Evolutionary conservation across 2,797 vertebrate species (phyloP).

Genomic region (Gymnothorax javanicus): DNA sequence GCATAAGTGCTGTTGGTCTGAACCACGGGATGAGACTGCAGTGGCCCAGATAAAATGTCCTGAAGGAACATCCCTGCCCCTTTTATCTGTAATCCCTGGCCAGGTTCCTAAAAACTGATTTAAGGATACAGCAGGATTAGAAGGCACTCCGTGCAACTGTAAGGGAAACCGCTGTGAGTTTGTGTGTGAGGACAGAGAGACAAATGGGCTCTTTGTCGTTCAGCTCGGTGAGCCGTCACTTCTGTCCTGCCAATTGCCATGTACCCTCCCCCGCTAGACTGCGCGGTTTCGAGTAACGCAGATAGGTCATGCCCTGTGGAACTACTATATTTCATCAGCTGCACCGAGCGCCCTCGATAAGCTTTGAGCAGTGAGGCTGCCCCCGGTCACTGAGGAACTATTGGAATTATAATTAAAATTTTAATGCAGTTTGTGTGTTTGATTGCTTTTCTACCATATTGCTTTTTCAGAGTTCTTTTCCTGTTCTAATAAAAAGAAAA

Average conservation of each 20-base stretch:
- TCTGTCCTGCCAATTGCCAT: background rate
- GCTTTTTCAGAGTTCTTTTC: background rate
- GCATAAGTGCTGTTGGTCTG: background rate
- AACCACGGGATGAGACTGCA: background rate
- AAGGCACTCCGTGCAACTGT: slow-evolving; percentile 5
- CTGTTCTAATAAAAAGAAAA: background rate
- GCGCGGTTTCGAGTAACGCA: slow-evolving; percentile 4
- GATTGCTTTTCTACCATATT: background rate
- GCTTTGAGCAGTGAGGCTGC: background rate
- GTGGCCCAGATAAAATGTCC: background rate
- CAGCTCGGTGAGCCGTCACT: background rate
- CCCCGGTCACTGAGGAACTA: slow-evolving; percentile 23
- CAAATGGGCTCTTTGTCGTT: background rate
- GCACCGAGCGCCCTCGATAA: background rate
- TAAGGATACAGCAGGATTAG: slow-evolving; percentile 6
- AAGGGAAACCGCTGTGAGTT: background rate
- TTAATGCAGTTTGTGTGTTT: background rate
- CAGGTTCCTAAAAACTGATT: slow-evolving; percentile 12
- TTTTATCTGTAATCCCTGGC: background rate
- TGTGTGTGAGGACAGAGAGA: background rate
- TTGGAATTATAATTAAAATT: slow-evolving; percentile 14
- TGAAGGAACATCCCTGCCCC: background rate
- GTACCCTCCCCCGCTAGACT: background rate
- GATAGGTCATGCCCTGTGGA: background rate
- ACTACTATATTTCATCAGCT: background rate